A percentile compares a stretch with the other conserved stretches of the same genome.
Evolutionary conservation across 2,888 invertebrate species (phyloP).

Genomic region (Drosophila anomalata): DNA sequence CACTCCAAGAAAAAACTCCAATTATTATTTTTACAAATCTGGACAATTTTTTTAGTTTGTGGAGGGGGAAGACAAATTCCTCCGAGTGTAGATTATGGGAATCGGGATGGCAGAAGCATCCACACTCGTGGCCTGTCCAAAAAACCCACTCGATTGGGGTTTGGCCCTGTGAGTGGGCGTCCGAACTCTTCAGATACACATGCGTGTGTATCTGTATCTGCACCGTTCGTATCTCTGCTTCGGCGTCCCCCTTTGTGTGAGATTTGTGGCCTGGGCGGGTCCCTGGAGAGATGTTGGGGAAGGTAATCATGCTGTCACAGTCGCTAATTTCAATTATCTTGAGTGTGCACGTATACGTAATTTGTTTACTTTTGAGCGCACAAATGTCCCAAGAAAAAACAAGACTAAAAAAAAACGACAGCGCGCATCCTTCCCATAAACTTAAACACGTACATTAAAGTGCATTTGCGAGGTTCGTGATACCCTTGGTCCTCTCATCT

Average conservation of each 20-base stretch:
- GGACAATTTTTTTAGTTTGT: not conserved
- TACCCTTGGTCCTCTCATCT: slow-evolving; percentile 19
- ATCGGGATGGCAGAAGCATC: slow-evolving; percentile 31
- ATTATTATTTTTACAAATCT: not conserved
- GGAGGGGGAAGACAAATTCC: not conserved
- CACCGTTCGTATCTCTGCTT: slow-evolving; percentile 20
- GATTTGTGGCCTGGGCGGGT: slow-evolving; percentile 56
- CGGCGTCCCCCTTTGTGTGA: slow-evolving; percentile 15
- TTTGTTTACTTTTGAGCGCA: slow-evolving; percentile 66
- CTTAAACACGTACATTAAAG: slow-evolving; percentile 41
- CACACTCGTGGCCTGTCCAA: slow-evolving; percentile 59
- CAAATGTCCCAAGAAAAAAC: slow-evolving; percentile 8
- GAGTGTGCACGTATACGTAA: slow-evolving; percentile 72
- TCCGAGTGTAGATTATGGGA: slow-evolving; percentile 8
- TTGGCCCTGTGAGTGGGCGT: slow-evolving; percentile 68
- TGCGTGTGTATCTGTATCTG: slow-evolving; percentile 48
- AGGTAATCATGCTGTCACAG: slow-evolving; percentile 76
- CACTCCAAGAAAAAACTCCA: not conserved
- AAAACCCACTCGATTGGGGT: slow-evolving; percentile 72
- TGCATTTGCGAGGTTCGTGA: slow-evolving; percentile 35
- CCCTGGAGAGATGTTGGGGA: slow-evolving; percentile 58
- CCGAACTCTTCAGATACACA: slow-evolving; percentile 30
- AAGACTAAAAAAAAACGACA: slow-evolving; percentile 2
- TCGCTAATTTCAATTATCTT: slow-evolving; percentile 76
- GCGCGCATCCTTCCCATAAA: slow-evolving; percentile 38